Conservation (phyloP, 2,797 vertebrate species). For the Mastacembelus armatus region DNA sequence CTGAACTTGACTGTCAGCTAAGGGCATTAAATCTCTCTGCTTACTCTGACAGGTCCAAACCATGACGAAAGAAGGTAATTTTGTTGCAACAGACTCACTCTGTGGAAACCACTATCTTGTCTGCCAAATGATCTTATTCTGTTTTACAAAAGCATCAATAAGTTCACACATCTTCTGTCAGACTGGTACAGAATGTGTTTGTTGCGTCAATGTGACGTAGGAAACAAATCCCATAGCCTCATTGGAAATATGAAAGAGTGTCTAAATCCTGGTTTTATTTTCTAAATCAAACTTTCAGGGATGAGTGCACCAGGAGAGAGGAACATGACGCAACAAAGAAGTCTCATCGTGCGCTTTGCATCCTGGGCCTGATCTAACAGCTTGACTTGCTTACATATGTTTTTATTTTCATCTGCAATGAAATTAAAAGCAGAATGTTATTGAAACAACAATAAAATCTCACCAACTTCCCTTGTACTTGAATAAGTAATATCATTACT, state of each 20-base stretch:
- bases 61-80: slow-evolving; percentile 39
- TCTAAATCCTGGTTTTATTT: slow-evolving; percentile 54
- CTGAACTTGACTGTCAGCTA: slow-evolving; percentile 43
- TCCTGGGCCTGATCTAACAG: slow-evolving; percentile 43
- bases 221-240: slow-evolving; percentile 34
- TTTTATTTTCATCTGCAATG: slow-evolving; percentile 62
- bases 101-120: slow-evolving; percentile 10
- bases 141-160: slow-evolving; percentile 22
- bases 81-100: slow-evolving; percentile 4
- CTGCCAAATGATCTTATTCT: slow-evolving; percentile 21
- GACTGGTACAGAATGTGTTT: not conserved
- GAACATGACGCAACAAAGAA: slow-evolving; percentile 14
- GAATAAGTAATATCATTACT: slow-evolving; percentile 13
- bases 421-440: no score
- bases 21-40: slow-evolving; percentile 51
- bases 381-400: slow-evolving; percentile 63
- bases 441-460: slow-evolving; percentile 44
- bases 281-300: slow-evolving; percentile 38
- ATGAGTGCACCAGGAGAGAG: slow-evolving; percentile 6
- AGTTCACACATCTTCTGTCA: slow-evolving; percentile 21
- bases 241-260: slow-evolving; percentile 51
- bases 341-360: slow-evolving; percentile 21
- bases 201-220: slow-evolving; percentile 29
- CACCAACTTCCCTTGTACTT: slow-evolving; percentile 11
- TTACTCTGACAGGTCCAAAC: slow-evolving; percentile 39